These are phyloP conservation scores for Lithobates pipiens DNA, from an alignment of 2,797 vertebrate genomes.

Conservation along the genomic window DNA sequence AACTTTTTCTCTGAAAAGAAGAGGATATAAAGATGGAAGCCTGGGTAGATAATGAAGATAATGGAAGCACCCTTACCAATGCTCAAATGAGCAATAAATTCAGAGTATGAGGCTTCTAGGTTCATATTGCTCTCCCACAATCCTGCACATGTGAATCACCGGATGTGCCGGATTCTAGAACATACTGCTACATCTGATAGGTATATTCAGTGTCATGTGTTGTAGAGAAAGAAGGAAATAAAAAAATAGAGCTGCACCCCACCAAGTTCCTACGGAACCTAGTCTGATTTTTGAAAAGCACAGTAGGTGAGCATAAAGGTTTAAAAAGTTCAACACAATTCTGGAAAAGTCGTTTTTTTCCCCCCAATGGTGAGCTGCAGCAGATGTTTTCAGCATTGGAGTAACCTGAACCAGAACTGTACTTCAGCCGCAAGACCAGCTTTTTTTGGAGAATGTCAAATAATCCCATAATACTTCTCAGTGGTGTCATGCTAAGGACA, in stretches of 20 bases:
- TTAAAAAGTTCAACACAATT: background rate
- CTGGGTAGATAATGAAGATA: background rate
- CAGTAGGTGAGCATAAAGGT: background rate
- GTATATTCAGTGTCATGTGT: background rate
- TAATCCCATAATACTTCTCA: too few species aligned
- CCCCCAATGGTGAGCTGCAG: too few species aligned
- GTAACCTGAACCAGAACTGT: background rate
- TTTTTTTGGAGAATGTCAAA: background rate
- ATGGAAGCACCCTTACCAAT: background rate
- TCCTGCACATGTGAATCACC: background rate
- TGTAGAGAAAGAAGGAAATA: too few species aligned
- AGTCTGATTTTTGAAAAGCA: background rate
- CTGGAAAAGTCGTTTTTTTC: background rate
- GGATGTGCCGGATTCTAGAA: background rate
- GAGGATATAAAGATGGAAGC: background rate
- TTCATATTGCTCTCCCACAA: background rate
- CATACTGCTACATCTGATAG: background rate
- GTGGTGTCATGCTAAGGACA: too few species aligned
- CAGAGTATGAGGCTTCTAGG: background rate
- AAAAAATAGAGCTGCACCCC: slow-evolving; percentile 6
- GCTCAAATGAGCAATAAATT: background rate
- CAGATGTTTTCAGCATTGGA: background rate
- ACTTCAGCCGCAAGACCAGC: background rate
- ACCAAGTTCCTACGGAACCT: background rate
- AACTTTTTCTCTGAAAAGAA: background rate